Evolutionary conservation across 2,113 vertebrate species (phyloP), one percentile per base, ranked within the genome.

Genomic region (Siphamia tubifer): DNA sequence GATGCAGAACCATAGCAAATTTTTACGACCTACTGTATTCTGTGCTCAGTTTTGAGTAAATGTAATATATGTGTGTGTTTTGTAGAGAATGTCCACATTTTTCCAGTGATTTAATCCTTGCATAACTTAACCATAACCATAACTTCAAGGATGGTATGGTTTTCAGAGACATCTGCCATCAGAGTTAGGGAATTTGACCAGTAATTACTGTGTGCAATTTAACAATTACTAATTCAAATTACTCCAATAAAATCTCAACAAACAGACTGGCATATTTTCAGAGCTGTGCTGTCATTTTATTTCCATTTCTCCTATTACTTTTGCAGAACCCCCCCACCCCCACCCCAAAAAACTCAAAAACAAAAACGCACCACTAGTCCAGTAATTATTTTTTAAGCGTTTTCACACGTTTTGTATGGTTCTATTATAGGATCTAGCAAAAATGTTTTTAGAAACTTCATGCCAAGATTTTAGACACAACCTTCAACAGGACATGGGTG

Each of bases 121-220:
- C 36, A 68, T 58, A 71, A 71, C 52, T 68, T 11, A 30, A 45
- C 58, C 68, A 36, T 54, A 64, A 43, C 44, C 63, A 61, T 57
- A 56, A 69, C 64, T 69, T 39, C 44, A 56, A 2, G n/a, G 12
- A 45, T 45, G 32, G 48, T 53, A 27, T 63, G 74, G 61, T 62
- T 74, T 71, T 73, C 12, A 71, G 36, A 81, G 62, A 54, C 56
- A 60, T 61, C 74, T 77, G 66, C 79, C 81, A 67, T 73, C 80
- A 51, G 64, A 65, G 31, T 73, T 60, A 53, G 53, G 39, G 61
- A 73, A 63, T 76, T 16, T 62, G 36, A 74, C 69, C 63, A 51
- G 45, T 79, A 74, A 83, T 79, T 74, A 71, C 48, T 58, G 61
- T 21, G 47, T 67, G 70, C 48, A 70, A 74, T 82, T 87, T 67